phyloP scores from a whole-genome alignment of 2,888 invertebrate species.

The Orchestes rusci region DNA sequence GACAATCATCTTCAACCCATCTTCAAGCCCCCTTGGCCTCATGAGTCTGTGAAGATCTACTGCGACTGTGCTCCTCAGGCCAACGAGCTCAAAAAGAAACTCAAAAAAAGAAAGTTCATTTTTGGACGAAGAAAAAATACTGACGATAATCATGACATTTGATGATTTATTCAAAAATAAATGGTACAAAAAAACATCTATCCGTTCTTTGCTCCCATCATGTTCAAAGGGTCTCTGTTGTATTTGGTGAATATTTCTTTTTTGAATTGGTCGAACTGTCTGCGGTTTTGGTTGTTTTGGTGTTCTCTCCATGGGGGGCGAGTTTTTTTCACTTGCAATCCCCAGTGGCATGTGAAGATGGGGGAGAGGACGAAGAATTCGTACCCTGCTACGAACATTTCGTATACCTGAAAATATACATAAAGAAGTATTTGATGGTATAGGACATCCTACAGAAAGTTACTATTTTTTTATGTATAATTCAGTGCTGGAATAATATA shows the following conservation, averaged over 20 bases:
- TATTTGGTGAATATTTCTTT: slow-evolving; percentile 74
- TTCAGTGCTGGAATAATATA: no score
- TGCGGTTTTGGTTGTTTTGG: slow-evolving; percentile 75
- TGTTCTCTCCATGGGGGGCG: slow-evolving; percentile 81
- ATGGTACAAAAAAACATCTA: no score
- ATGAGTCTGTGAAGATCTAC: slow-evolving; percentile 45
- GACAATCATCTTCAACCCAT: slow-evolving; percentile 46
- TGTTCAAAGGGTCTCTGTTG: slow-evolving; percentile 58
- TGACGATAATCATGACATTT: no score
- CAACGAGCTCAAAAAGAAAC: slow-evolving; percentile 13
- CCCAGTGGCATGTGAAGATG: slow-evolving; percentile 86
- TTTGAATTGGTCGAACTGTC: slow-evolving; percentile 77
- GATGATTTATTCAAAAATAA: no score
- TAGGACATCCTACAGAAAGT: not conserved
- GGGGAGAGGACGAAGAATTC: slow-evolving; percentile 83
- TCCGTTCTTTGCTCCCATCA: slow-evolving; percentile 35
- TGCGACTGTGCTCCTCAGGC: slow-evolving; percentile 35
- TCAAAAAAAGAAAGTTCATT: slow-evolving; percentile 7
- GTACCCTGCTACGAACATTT: slow-evolving; percentile 85
- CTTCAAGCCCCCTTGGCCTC: slow-evolving; percentile 49
- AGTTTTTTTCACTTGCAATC: slow-evolving; percentile 69
- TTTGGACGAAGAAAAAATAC: no score
- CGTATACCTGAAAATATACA: slow-evolving; percentile 64
- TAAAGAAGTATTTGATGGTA: not conserved
- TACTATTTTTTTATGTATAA: no score